These are phyloP conservation scores for Drosophila mulleri DNA, from an alignment of 2,888 invertebrate genomes.

Conservation along the genomic window DNA sequence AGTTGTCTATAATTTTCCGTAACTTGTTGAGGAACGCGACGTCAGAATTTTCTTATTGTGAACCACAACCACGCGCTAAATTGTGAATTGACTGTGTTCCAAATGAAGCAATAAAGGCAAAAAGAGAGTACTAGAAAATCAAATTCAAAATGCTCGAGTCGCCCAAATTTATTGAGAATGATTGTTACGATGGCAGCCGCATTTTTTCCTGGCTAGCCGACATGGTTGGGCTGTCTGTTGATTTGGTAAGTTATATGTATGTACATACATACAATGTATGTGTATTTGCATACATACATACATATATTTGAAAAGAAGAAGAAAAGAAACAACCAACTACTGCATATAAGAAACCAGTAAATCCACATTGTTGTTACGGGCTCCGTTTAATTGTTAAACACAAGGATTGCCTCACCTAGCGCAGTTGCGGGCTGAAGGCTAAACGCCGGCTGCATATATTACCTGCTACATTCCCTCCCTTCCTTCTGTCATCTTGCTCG, in stretches of 20 bases:
- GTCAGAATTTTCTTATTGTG: constrained; percentile 33
- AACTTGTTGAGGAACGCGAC: constrained; percentile 14
- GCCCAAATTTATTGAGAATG: constrained; percentile 69
- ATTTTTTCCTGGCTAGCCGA: constrained; percentile 89
- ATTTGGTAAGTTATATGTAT: constrained; percentile 88
- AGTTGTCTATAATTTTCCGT: not conserved
- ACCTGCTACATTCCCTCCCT: constrained; percentile 24
- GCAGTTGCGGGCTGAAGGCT: constrained; percentile 37
- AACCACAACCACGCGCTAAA: constrained; percentile 28
- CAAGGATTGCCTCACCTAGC: constrained; percentile 17
- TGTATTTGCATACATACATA: not conserved
- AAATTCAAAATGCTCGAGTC: constrained; percentile 76
- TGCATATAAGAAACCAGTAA: constrained; percentile 13
- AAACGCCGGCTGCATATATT: constrained; percentile 55
- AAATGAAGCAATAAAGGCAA: constrained; percentile 36
- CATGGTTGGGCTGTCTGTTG: constrained; percentile 90
- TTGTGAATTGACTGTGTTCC: constrained; percentile 18
- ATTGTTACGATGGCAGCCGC: constrained; percentile 90
- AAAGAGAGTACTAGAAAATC: constrained; percentile 23
- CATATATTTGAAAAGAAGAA: not conserved
- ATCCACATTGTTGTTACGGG: constrained; percentile 17
- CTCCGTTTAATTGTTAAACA: constrained; percentile 6
- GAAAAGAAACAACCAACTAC: not conserved
- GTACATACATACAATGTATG: not conserved
- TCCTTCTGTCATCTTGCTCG: not conserved